phyloP scores from a whole-genome alignment of 2,888 invertebrate species.

The Eulithis testata region DNA sequence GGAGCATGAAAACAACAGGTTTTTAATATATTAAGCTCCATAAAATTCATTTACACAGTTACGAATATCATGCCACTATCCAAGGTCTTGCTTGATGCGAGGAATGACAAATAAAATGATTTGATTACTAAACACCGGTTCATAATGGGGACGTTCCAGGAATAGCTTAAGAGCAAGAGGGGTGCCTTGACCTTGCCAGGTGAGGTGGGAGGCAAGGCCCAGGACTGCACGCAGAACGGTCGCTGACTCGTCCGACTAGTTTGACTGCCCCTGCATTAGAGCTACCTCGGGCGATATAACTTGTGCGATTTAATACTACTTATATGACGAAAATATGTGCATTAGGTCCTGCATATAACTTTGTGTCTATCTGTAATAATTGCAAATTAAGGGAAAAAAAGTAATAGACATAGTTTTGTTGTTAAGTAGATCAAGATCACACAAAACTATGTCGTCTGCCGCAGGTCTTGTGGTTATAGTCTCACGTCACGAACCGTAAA shows the following conservation, averaged over 20 bases:
- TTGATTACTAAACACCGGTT: slow-evolving; percentile 39
- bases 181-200: slow-evolving; percentile 76
- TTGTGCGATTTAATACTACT: too few relatives aligned
- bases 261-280: slow-evolving; percentile 46
- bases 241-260: slow-evolving; percentile 72
- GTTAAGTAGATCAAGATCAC: too few relatives aligned
- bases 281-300: too few relatives aligned
- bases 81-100: slow-evolving; percentile 11
- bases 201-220: slow-evolving; percentile 53
- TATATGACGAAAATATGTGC: too few relatives aligned
- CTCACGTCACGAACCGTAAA: slow-evolving; percentile 19
- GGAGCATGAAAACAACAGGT: background rate
- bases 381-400: too few relatives aligned
- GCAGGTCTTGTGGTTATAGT: slow-evolving; percentile 37
- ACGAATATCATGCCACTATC: background rate
- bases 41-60: background rate
- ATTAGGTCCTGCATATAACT: too few relatives aligned
- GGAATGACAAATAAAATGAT: slow-evolving; percentile 37
- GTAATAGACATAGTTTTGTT: too few relatives aligned
- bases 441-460: too few relatives aligned
- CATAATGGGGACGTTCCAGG: slow-evolving; percentile 58
- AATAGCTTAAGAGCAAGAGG: slow-evolving; percentile 61
- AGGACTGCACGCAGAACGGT: slow-evolving; percentile 61
- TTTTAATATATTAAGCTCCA: too few relatives aligned
- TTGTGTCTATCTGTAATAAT: too few relatives aligned